Evolutionary conservation across 2,888 invertebrate genomes (phyloP), one percentile per base, ranked within the genome.

Genomic region (Lithophane ornitopus): DNA sequence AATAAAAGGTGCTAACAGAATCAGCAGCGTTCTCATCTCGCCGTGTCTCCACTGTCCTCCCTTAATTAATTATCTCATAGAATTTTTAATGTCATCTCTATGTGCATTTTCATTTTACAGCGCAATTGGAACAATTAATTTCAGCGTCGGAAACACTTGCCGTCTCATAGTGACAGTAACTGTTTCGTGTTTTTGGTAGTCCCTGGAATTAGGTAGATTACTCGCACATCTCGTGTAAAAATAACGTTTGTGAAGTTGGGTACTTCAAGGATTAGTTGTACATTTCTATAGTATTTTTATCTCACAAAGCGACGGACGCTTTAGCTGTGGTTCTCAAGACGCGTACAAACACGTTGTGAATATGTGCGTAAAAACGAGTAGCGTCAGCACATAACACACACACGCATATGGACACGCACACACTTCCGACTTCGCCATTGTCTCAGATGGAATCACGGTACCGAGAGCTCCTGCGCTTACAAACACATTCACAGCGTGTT

Each of bases 21-120:
- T 76, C 76, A 69, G 76, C 74, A 74, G 74, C 72, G 62, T 72
- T 73, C 76, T 80, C 78, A 74, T 81, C 72, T 69, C 70, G 41
- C 34, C 67, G 54, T 56, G 75, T 68, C 44, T 52, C n/a, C 26
- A 28, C 58, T 59, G 76, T 76, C 49, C 61, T 70, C 28, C 65
- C 74, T 73, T 85, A 86, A 79, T 86, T 79, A 80, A 86, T 83
- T 79, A 71, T 77, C 72, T 81, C 82, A 80, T 75, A 76, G 78
- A 80, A 85, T 83, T 83, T 86, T 83, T 83, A 77, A 80, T 82
- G 82, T 78, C 78, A 75, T 80, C 77, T 76, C 86, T 85, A 81
- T 87, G 79, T 84, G 82, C 75, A 75, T 85, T 88, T 78, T 71
- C 82, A 85, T 83, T 86, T 79, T 68, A 75, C 61, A 69, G 69